A percentile compares a stretch with the other conserved stretches of the same genome.
phyloP scores from a whole-genome alignment of 2,113 vertebrate species.

The Sander vitreus region DNA sequence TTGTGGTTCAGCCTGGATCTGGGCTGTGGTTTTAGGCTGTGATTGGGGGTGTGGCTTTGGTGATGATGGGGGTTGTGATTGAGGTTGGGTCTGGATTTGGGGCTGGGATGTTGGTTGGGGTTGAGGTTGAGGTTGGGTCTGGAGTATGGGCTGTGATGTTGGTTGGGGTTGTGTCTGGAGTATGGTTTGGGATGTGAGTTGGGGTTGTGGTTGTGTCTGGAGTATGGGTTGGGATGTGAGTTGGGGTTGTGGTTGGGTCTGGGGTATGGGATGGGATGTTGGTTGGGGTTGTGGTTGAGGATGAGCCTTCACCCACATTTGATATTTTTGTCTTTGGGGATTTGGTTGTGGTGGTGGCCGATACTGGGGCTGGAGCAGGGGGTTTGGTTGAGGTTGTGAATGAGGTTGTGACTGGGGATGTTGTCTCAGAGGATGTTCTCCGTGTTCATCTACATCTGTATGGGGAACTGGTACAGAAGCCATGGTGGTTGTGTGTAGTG shows the following conservation, averaged over 20 bases:
- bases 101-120: background rate
- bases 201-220: constrained; percentile 6
- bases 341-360: constrained; percentile 20
- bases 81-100: background rate
- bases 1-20: constrained; percentile 4
- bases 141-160: background rate
- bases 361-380: background rate
- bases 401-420: background rate
- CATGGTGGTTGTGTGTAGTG: constrained; percentile 37
- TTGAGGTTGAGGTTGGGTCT: background rate
- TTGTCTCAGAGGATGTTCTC: constrained; percentile 11
- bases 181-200: background rate
- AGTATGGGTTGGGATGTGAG: background rate
- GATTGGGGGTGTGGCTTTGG: background rate
- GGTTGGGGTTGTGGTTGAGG: background rate
- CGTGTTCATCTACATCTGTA: constrained; percentile 45
- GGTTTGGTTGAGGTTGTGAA: constrained; percentile 15
- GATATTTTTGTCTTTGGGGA: constrained; percentile 7
- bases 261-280: background rate
- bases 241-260: background rate
- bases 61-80: background rate
- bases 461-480: constrained; percentile 18
- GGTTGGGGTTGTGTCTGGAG: background rate
- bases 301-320: background rate
- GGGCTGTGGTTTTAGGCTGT: constrained; percentile 26